Percentiles rank a stretch among this genome's conserved stretches.
Evolutionary conservation across 2,888 invertebrate genomes (phyloP).

Genomic region (Trileptium ribeirensis): DNA sequence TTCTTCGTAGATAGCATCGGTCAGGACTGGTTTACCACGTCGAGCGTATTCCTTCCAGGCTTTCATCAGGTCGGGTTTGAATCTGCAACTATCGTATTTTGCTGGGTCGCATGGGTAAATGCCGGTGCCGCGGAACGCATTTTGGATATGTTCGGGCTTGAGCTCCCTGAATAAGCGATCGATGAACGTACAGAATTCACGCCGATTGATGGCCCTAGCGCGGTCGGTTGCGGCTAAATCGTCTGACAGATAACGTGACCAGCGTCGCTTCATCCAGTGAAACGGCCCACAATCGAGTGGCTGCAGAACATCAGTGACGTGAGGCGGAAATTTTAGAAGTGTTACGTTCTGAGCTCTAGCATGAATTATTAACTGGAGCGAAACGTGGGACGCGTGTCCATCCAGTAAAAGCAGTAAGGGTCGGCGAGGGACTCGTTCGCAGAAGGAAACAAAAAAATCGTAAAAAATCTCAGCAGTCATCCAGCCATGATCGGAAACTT

Average conservation of each 20-base stretch:
- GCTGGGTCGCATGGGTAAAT: background rate
- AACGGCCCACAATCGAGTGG: no score
- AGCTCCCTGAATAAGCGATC: background rate
- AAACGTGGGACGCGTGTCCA: no score
- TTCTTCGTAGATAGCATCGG: constrained; percentile 2
- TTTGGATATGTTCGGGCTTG: background rate
- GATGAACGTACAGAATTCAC: constrained; percentile 1
- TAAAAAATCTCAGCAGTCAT: constrained; percentile 4
- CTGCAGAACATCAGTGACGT: no score
- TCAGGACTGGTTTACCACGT: background rate
- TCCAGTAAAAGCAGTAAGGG: no score
- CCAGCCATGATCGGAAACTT: constrained; percentile 12
- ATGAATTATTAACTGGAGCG: no score
- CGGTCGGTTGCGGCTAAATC: background rate
- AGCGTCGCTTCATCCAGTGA: no score
- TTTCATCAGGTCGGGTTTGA: background rate
- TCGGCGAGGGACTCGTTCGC: background rate
- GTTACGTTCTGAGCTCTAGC: no score
- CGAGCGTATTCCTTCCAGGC: background rate
- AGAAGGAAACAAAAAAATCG: background rate
- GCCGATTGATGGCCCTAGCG: background rate
- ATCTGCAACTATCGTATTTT: background rate
- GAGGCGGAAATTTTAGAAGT: no score
- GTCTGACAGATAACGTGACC: background rate
- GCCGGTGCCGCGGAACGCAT: background rate